Base-by-base conservation (phyloP, 2,113 vertebrate species). In the Halcyon malimbica region DNA sequence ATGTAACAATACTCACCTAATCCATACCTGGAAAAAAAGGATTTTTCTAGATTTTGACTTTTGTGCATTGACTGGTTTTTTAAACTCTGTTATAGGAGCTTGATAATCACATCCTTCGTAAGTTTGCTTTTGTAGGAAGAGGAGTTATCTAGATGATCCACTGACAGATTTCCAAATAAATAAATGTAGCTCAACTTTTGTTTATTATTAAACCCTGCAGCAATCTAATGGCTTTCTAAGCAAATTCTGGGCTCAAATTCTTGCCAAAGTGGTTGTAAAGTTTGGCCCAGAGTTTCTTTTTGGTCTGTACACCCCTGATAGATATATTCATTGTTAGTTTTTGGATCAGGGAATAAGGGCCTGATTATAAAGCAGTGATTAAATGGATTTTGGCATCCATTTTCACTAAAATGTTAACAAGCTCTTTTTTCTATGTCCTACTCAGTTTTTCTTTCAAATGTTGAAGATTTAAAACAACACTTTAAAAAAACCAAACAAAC, bases 1-100 rank as follows among this genome's bases (percentile, higher is more conserved):
- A 14, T 2, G 0, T 23, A 59, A 21, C 5, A 11, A 1, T 53
- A 51, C 1, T 17, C 3, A 54, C 1, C 6, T 82, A 33, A 35
- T 62, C 21, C 23, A 9, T 15, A 54, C 1, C 4, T 50, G 16
- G 41, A 15, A 33, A 42, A 23, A 56, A 11, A 39, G 1, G 1
- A 10, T 63, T 76, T 79, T 74, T 59, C 14, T 60, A 25, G 50
- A 21, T 4, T 15, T 14, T 71, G 3, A 31, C 9, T 71, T 73
- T 3, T 73, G 4, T 21, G 9, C 54, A 51, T 48, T 82, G 20
- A 33, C 2, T 14, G 4, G 19, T 71, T 69, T 65, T 69, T 62
- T 8, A 8, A 67, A 26, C 5, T 75, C 7, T 75, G 11, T 33
- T 53, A 12, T 25, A 3, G 31, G 16, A 69, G 3, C 6, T 29